Evolutionary conservation across 2,888 invertebrate genomes (phyloP).

Genomic region (Macaria liturata): DNA sequence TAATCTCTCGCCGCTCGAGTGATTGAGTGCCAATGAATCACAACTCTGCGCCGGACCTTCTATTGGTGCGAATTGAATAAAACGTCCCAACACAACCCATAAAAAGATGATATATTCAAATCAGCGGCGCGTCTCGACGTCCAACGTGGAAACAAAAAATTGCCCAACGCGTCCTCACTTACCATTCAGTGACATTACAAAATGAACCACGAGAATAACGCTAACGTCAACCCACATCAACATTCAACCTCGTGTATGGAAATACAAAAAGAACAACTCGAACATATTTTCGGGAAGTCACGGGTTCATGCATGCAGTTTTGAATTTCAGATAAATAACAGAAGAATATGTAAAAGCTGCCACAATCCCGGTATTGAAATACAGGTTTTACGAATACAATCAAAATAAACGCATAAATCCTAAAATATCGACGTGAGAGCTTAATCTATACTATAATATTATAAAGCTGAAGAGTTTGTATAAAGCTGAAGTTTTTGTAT

Average conservation of each 20-base stretch:
- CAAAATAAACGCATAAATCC: too few species aligned
- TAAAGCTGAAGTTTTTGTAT: too few species aligned
- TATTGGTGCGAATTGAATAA: constrained; percentile 66
- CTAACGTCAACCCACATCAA: constrained; percentile 69
- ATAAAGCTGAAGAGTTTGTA: too few species aligned
- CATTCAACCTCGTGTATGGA: constrained; percentile 48
- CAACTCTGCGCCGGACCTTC: constrained; percentile 44
- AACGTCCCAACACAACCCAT: constrained; percentile 43
- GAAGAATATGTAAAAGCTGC: constrained; percentile 1
- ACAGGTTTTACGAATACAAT: too few species aligned
- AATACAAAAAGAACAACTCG: constrained; percentile 48
- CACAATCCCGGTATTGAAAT: too few species aligned
- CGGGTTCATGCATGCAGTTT: constrained; percentile 51
- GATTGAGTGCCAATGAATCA: constrained; percentile 61
- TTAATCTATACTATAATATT: too few species aligned
- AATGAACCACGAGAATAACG: constrained; percentile 52
- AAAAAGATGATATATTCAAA: constrained; percentile 47
- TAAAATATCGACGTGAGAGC: background rate
- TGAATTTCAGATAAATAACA: constrained; percentile 50
- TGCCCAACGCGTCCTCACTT: constrained; percentile 52
- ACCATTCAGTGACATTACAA: constrained; percentile 56
- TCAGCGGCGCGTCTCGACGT: constrained; percentile 26
- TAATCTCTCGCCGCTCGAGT: constrained; percentile 58
- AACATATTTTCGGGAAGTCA: constrained; percentile 47
- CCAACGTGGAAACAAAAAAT: constrained; percentile 45